Percentiles rank a stretch among this genome's conserved stretches.
phyloP scores from a whole-genome alignment of 2,888 invertebrate species.

The Harpalus rufipes region DNA sequence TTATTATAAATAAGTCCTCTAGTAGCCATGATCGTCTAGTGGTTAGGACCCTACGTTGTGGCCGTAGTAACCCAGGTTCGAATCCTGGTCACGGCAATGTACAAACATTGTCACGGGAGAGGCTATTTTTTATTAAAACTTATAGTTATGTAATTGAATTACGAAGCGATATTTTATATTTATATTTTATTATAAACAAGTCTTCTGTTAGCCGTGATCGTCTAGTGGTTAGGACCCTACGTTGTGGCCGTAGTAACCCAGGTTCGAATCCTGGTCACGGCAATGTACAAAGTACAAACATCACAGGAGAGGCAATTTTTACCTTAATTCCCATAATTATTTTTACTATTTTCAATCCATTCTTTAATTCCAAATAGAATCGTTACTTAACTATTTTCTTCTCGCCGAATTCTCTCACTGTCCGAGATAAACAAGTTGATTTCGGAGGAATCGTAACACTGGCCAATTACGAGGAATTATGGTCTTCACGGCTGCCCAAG shows the following conservation, averaged over 20 bases:
- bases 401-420: not conserved
- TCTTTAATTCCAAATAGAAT: conserved; percentile 11
- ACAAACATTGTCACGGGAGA: conserved; percentile 71
- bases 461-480: conserved; percentile 40
- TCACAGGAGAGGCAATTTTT: too few relatives aligned
- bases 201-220: conserved; percentile 72
- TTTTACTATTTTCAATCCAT: too few relatives aligned
- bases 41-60: conserved; percentile 81
- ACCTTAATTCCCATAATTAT: too few relatives aligned
- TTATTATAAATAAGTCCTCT: conserved; percentile 36
- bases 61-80: conserved; percentile 83
- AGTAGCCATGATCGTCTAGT: conserved; percentile 74
- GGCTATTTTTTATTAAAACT: too few relatives aligned
- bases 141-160: too few relatives aligned
- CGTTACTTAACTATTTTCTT: not conserved
- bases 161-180: too few relatives aligned
- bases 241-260: conserved; percentile 83
- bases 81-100: conserved; percentile 80
- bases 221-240: conserved; percentile 79
- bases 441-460: conserved; percentile 6
- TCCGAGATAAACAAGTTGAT: conserved; percentile 38
- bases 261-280: conserved; percentile 82
- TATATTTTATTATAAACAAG: too few relatives aligned
- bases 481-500: conserved; percentile 14
- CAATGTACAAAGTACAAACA: conserved; percentile 70